A percentile compares a stretch with the other conserved stretches of the same genome.
Conservation (phyloP, 1,140 invertebrate species). For the Heliconius melpomene region DNA sequence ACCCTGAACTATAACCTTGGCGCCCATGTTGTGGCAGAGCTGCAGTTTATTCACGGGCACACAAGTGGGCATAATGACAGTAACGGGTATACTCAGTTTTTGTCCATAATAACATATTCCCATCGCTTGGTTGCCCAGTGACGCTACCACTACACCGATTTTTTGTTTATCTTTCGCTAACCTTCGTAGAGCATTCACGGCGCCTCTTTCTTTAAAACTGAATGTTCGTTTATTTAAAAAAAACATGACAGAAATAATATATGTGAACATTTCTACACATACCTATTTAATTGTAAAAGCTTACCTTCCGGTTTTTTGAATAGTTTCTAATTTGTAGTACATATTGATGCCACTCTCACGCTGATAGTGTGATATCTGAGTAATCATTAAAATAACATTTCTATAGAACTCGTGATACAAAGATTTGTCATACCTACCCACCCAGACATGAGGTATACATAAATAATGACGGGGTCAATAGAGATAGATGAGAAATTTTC, state of each 20-base stretch:
- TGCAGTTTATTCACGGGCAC: constrained; percentile 89
- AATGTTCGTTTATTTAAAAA: background rate
- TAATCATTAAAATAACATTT: background rate
- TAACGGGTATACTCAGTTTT: constrained; percentile 86
- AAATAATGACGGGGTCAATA: too few species aligned
- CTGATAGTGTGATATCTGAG: constrained; percentile 56
- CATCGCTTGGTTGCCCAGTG: constrained; percentile 84
- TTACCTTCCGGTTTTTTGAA: constrained; percentile 65
- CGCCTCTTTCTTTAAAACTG: constrained; percentile 90
- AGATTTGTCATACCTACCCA: background rate
- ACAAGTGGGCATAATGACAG: constrained; percentile 89
- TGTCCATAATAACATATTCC: constrained; percentile 88
- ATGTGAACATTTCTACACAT: background rate
- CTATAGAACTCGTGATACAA: background rate
- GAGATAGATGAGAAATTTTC: too few species aligned
- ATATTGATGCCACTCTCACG: constrained; percentile 58
- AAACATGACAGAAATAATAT: background rate
- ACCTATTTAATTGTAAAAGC: background rate
- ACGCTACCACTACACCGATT: constrained; percentile 89
- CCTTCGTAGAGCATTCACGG: constrained; percentile 85
- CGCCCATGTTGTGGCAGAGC: constrained; percentile 85
- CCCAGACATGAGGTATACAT: too few species aligned
- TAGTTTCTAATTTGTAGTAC: constrained; percentile 62
- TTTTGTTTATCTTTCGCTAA: constrained; percentile 83
- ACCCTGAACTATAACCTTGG: constrained; percentile 85